These are phyloP conservation scores for Echeneis naucrates DNA, from an alignment of 2,797 vertebrate species.

Conservation along the genomic window DNA sequence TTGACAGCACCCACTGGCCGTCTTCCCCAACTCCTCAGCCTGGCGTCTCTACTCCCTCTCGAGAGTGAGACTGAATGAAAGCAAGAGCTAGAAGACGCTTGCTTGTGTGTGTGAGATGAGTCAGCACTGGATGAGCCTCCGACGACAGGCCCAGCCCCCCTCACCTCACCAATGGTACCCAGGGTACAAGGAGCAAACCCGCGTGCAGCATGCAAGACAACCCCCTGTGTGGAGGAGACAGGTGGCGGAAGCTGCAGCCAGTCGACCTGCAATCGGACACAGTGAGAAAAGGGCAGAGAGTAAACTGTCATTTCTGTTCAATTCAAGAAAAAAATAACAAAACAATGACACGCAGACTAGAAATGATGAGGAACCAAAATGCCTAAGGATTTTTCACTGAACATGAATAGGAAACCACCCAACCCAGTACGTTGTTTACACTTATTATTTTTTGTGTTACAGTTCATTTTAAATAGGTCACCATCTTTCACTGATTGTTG, in stretches of 20 bases:
- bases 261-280: conserved; percentile 50
- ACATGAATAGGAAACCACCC: background rate
- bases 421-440: background rate
- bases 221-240: conserved; percentile 70
- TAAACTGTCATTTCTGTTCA: conserved; percentile 58
- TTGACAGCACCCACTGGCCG: conserved; percentile 80
- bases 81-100: conserved; percentile 44
- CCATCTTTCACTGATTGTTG: background rate
- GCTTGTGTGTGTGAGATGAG: conserved; percentile 66
- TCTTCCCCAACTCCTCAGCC: conserved; percentile 74
- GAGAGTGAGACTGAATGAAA: conserved; percentile 63
- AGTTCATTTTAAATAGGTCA: background rate
- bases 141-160: conserved; percentile 51
- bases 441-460: background rate
- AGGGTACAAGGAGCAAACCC: conserved; percentile 64
- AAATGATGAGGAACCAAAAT: conserved; percentile 7
- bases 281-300: conserved; percentile 31
- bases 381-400: background rate
- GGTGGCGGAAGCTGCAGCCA: conserved; percentile 68
- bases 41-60: conserved; percentile 65
- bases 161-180: conserved; percentile 43
- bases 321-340: background rate
- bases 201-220: conserved; percentile 69
- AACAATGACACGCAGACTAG: no score
- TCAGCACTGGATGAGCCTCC: conserved; percentile 76